phyloP scores from a whole-genome alignment of 2,888 invertebrate species.

The Actias luna region DNA sequence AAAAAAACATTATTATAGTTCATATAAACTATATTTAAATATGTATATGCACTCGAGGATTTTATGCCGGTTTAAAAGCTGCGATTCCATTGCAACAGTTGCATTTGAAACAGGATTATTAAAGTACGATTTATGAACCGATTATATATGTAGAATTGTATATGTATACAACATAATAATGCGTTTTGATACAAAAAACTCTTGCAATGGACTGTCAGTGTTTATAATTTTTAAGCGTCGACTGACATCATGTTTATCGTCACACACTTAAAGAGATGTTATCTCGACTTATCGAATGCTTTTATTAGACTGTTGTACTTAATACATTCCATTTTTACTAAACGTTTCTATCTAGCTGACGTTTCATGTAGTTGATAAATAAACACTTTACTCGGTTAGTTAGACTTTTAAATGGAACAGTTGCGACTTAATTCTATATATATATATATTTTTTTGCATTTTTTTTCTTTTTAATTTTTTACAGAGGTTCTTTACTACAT shows the following conservation, averaged over 20 bases:
- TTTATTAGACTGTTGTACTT: slow-evolving; percentile 78
- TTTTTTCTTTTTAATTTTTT: too few species aligned
- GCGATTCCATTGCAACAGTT: slow-evolving; percentile 42
- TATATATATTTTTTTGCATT: slow-evolving; percentile 51
- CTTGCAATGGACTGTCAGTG: slow-evolving; percentile 15
- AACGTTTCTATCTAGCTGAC: slow-evolving; percentile 54
- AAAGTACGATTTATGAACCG: too few species aligned
- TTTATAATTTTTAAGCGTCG: slow-evolving; percentile 56
- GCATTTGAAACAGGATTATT: neutral
- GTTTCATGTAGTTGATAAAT: slow-evolving; percentile 50
- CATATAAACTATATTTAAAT: slow-evolving; percentile 56
- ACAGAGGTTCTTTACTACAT: too few species aligned
- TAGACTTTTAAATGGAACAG: slow-evolving; percentile 54
- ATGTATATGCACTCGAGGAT: slow-evolving; percentile 59
- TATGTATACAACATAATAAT: too few species aligned
- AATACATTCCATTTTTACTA: slow-evolving; percentile 77
- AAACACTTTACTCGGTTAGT: slow-evolving; percentile 56
- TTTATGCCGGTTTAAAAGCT: slow-evolving; percentile 52
- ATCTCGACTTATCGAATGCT: slow-evolving; percentile 54
- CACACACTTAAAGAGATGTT: slow-evolving; percentile 50
- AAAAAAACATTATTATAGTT: too few species aligned
- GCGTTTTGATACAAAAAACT: neutral
- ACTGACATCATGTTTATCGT: slow-evolving; percentile 67
- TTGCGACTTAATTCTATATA: slow-evolving; percentile 50
- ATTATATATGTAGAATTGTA: too few species aligned